Conservation (phyloP, 2,113 vertebrate species). For the Lates calcarifer region DNA sequence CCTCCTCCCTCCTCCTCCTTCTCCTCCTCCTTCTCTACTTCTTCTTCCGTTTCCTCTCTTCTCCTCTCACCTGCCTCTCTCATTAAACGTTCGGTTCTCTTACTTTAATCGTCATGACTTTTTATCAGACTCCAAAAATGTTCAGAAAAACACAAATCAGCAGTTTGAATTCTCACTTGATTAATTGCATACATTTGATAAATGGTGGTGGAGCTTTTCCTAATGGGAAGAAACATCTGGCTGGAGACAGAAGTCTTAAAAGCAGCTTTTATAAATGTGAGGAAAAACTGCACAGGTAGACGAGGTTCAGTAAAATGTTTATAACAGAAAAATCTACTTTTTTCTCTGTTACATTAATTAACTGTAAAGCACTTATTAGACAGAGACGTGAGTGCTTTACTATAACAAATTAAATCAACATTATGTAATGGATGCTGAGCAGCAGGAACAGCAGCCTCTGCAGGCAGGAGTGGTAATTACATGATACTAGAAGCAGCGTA, state of each 20-base stretch:
- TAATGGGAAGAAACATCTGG: conserved; percentile 27
- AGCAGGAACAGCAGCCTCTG: no score
- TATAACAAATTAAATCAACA: no score
- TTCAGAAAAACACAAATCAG: conserved; percentile 25
- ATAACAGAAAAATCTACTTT: no score
- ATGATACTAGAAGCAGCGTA: no score
- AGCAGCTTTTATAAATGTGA: not conserved
- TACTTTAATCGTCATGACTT: not conserved
- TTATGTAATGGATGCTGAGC: no score
- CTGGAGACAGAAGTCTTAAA: not conserved
- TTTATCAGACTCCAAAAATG: not conserved
- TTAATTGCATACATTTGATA: conserved; percentile 16
- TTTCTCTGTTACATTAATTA: no score
- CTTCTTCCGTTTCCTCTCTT: not conserved
- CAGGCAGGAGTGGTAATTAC: no score
- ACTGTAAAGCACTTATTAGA: no score
- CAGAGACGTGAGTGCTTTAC: no score
- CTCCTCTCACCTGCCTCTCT: not conserved
- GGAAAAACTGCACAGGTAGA: not conserved
- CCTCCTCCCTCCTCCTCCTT: not conserved
- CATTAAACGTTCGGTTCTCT: not conserved
- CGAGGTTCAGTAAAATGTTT: not conserved
- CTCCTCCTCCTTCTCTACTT: not conserved
- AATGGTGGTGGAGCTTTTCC: not conserved
- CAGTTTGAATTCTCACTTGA: conserved; percentile 8